Evolutionary conservation across 2,888 invertebrate genomes (phyloP).

Genomic region (Sabatieria punctata): DNA sequence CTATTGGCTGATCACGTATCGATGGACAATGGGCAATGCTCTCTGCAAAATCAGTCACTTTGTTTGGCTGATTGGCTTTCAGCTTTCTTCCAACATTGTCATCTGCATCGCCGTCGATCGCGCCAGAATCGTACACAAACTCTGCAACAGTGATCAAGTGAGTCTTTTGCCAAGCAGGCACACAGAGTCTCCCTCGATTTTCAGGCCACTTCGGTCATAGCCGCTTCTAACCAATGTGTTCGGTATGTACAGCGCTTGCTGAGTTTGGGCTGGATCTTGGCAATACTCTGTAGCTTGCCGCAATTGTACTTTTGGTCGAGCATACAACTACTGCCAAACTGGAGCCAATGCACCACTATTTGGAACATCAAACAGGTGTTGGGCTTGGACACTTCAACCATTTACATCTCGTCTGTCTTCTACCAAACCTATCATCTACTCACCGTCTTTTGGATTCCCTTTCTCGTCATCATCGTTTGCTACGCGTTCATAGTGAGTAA

Average conservation of each 20-base stretch:
- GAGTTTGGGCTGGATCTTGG: neutral
- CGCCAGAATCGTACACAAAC: neutral
- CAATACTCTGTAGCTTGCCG: neutral
- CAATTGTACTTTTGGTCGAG: neutral
- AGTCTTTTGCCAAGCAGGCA: too few species aligned
- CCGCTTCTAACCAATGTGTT: too few species aligned
- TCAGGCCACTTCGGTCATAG: too few species aligned
- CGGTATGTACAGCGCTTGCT: neutral
- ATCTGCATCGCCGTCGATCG: neutral
- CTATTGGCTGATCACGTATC: neutral
- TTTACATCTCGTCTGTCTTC: too few species aligned
- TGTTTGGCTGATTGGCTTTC: neutral
- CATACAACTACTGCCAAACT: neutral
- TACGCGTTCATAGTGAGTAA: too few species aligned
- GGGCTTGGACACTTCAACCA: too few species aligned
- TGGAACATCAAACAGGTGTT: too few species aligned
- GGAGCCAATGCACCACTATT: neutral
- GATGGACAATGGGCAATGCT: neutral
- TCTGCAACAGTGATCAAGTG: too few species aligned
- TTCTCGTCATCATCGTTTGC: too few species aligned
- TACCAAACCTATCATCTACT: too few species aligned
- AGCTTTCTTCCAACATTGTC: neutral
- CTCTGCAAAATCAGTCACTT: neutral
- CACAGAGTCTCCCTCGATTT: too few species aligned
- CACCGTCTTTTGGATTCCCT: too few species aligned